Evolutionary conservation across 2,113 vertebrate genomes (phyloP).

Genomic region (Reinhardtius hippoglossoides): DNA sequence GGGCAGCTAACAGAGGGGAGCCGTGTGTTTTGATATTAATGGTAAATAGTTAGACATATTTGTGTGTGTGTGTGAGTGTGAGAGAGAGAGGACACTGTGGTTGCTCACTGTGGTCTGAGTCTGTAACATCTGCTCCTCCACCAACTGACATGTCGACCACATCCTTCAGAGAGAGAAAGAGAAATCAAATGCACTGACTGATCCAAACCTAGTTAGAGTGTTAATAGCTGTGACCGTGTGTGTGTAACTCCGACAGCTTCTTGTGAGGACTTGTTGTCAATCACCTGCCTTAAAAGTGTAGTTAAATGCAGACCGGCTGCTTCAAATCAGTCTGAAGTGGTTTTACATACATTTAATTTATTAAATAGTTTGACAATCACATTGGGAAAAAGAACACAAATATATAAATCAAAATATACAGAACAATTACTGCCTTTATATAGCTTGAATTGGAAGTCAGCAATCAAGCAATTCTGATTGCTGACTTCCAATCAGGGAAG

Average conservation of each 20-base stretch:
- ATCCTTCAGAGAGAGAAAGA: slow-evolving; percentile 28
- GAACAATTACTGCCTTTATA: too few relatives aligned
- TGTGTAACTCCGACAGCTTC: not conserved
- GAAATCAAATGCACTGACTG: slow-evolving; percentile 12
- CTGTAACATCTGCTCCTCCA: slow-evolving; percentile 18
- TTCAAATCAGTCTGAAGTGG: not conserved
- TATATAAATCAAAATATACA: too few relatives aligned
- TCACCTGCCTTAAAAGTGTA: not conserved
- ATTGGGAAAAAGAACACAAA: too few relatives aligned
- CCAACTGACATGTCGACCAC: slow-evolving; percentile 48
- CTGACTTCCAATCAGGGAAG: too few relatives aligned
- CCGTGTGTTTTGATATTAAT: not conserved
- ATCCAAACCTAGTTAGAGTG: not conserved
- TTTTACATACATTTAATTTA: not conserved
- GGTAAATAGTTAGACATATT: not conserved
- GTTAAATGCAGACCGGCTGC: not conserved
- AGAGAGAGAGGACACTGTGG: too few relatives aligned
- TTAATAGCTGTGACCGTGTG: not conserved
- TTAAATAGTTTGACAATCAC: too few relatives aligned
- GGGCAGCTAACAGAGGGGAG: not conserved
- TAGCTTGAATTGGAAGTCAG: too few relatives aligned
- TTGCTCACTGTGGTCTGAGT: not conserved
- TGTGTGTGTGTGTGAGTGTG: not conserved
- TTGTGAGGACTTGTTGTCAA: not conserved
- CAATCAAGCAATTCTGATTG: too few relatives aligned